phyloP scores from a whole-genome alignment of 2,797 vertebrate species.

The Platyrinchus mystaceus region DNA sequence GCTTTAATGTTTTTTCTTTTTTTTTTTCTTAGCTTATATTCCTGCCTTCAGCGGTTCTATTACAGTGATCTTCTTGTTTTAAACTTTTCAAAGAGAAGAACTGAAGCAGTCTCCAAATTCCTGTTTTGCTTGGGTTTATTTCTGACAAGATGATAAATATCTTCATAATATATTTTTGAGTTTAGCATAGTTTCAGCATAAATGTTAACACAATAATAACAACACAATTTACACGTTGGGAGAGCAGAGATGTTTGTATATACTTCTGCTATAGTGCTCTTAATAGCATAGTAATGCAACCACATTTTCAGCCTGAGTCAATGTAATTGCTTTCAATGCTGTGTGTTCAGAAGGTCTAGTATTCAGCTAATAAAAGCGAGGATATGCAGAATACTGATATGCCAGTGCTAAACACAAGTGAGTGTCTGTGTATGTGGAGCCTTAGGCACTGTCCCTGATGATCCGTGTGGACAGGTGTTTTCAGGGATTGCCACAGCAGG shows the following conservation, averaged over 20 bases:
- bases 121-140: background rate
- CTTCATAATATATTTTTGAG: background rate
- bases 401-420: background rate
- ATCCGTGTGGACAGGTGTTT: no score
- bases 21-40: background rate
- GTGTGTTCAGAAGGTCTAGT: background rate
- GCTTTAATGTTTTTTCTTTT: background rate
- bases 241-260: background rate
- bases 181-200: background rate
- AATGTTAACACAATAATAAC: background rate
- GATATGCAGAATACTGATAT: background rate
- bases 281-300: background rate
- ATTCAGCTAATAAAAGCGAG: background rate
- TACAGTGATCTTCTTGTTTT: background rate
- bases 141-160: background rate
- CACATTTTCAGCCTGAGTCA: background rate
- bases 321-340: background rate
- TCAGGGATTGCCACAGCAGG: no score
- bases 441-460: no score
- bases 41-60: background rate
- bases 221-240: background rate
- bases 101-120: background rate
- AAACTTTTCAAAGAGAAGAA: background rate
- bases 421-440: no score
- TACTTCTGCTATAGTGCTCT: background rate